A percentile compares a stretch with the other conserved stretches of the same genome.
These are phyloP conservation scores for Ficedula albicollis DNA, from an alignment of 2,797 vertebrate species.

Conservation along the genomic window DNA sequence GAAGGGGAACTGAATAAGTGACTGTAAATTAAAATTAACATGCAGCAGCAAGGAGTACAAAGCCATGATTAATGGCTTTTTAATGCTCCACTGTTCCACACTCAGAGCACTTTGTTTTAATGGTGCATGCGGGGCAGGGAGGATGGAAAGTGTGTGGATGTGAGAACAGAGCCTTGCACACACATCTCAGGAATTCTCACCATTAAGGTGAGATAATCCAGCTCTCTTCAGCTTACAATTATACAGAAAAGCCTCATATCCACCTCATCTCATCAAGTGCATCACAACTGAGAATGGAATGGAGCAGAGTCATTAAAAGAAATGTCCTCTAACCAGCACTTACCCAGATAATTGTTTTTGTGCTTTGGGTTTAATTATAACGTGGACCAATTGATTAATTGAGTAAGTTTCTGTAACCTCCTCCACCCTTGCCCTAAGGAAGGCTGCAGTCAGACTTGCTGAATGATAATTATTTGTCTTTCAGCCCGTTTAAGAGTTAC, in stretches of 20 bases:
- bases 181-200: not conserved
- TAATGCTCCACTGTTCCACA: constrained; percentile 23
- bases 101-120: constrained; percentile 39
- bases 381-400: constrained; percentile 53
- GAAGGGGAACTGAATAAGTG: constrained; percentile 49
- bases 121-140: not conserved
- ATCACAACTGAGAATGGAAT: not conserved
- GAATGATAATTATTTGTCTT: constrained; percentile 30
- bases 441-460: not conserved
- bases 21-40: constrained; percentile 70
- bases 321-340: constrained; percentile 15
- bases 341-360: constrained; percentile 66
- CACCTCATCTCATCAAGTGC: not conserved
- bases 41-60: constrained; percentile 57
- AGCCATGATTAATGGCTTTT: constrained; percentile 65
- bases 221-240: not conserved
- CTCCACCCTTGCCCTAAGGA: constrained; percentile 26
- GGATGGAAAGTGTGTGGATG: not conserved
- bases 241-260: not conserved
- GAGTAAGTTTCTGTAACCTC: constrained; percentile 30
- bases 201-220: not conserved
- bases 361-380: constrained; percentile 68
- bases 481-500: not conserved
- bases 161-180: not conserved
- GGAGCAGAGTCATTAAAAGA: constrained; percentile 50